Evolutionary conservation across 2,888 invertebrate species (phyloP).

Genomic region (Alitta virens): DNA sequence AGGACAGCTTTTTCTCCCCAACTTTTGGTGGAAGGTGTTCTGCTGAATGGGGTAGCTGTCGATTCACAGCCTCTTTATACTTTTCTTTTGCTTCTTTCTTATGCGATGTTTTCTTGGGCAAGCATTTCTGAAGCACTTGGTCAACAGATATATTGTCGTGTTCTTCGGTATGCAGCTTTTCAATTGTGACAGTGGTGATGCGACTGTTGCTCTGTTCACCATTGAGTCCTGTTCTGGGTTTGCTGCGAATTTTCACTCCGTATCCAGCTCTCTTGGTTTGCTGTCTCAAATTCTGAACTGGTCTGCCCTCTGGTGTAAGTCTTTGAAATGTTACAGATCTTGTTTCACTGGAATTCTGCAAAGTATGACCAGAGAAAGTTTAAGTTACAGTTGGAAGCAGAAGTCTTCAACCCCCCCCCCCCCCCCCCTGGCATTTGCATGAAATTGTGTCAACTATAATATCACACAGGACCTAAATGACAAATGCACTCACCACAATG

Average conservation of each 20-base stretch:
- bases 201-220: conserved; percentile 34
- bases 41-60: no score
- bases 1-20: no score
- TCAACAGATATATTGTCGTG: conserved; percentile 36
- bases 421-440: no score
- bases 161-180: conserved; percentile 21
- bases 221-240: conserved; percentile 30
- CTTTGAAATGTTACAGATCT: conserved; percentile 41
- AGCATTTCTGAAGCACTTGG: conserved; percentile 35
- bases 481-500: no score
- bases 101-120: conserved; percentile 2
- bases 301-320: conserved; percentile 26
- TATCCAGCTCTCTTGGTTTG: conserved; percentile 26
- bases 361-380: conserved; percentile 5
- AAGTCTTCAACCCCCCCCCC: no score
- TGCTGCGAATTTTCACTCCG: conserved; percentile 38
- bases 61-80: not conserved
- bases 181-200: conserved; percentile 36
- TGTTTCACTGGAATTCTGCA: conserved; percentile 41
- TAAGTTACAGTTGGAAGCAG: no score
- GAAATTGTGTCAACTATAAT: no score
- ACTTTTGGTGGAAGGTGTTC: not conserved
- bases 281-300: conserved; percentile 15
- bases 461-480: no score
- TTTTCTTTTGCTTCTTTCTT: conserved; percentile 4